Base-by-base conservation (phyloP, 2,888 invertebrate genomes). In the Pogonocherus hispidulus region DNA sequence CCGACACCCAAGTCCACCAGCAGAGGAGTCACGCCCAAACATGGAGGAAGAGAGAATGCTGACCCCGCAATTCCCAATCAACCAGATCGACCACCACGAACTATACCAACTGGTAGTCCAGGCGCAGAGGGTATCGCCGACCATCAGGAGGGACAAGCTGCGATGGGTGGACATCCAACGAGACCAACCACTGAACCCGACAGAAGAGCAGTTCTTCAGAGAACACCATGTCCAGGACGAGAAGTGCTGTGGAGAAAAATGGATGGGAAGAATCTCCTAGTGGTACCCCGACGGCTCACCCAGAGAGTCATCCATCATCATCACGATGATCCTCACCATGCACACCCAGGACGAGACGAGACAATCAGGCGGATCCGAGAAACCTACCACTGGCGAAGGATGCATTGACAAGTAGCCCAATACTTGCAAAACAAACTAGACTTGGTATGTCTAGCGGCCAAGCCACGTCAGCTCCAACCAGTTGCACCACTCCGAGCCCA, bases 1-100 rank as follows among this genome's bases (percentile, higher is more conserved):
- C 19, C 52, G 72, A 4, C 32, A 68, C 46, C 74, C 74, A 9
- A 37, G 22, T 44, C 35, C 60, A 8, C 11, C 16, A 3, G 46
- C 59, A 44, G 16, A 9, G 9, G n/a, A 41, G 8, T 4, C 1
- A 4, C 11, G 8, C n/a, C 27, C 4, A 0, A 27, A 0, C 27
- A 11, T 4, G 0, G 44, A 44, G 44, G 35, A 9, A 32, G n/a
- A 16, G 3, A 9, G 9, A 16, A 9, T 55, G 2, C 32, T 11
- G 4, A 8, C 2, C 32, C 0, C 0, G 2, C 2, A 32, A 8
- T 32, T 32, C 1, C 4, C 5, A 1, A 32, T 8, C 5, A 32
- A 11, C 9, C 32, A 2, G 2, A 0, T 6, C 35, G 32, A 8
- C 37, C 16, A 16, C 6, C 2, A 8, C n/a, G 2, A 0, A 5